These are phyloP conservation scores for Vanessa cardui DNA, from an alignment of 2,888 invertebrate genomes.

Conservation along the genomic window DNA sequence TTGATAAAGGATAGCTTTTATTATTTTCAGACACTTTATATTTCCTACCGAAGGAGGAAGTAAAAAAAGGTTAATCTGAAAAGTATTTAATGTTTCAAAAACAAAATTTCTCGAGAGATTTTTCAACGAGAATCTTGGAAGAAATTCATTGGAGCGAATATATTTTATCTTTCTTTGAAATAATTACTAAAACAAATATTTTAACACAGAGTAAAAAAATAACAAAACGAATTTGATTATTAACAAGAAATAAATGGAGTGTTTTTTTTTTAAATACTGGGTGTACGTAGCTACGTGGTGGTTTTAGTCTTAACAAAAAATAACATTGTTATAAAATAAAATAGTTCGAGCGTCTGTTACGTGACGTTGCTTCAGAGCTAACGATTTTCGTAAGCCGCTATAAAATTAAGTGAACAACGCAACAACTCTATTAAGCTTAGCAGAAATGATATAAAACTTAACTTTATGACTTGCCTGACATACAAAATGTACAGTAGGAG, in stretches of 20 bases:
- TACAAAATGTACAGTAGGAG: not conserved
- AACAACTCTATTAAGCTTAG: constrained; percentile 8
- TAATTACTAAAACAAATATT: too few relatives aligned
- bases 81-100: too few relatives aligned
- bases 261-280: too few relatives aligned
- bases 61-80: not conserved
- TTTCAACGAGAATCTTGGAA: too few relatives aligned
- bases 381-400: constrained; percentile 27
- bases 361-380: constrained; percentile 21
- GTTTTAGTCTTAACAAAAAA: not conserved
- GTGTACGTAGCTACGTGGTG: too few relatives aligned
- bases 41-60: not conserved
- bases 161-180: too few relatives aligned
- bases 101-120: too few relatives aligned
- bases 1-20: constrained; percentile 5
- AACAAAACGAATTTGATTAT: too few relatives aligned
- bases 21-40: constrained; percentile 11
- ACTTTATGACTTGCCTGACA: not conserved
- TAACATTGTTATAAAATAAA: not conserved
- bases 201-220: too few relatives aligned
- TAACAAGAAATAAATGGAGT: too few relatives aligned
- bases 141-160: too few relatives aligned
- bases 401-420: constrained; percentile 26
- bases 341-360: constrained; percentile 1
- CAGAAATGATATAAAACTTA: constrained; percentile 5